phyloP scores from a whole-genome alignment of 2,113 vertebrate genomes.

The Halcyon senegalensis region DNA sequence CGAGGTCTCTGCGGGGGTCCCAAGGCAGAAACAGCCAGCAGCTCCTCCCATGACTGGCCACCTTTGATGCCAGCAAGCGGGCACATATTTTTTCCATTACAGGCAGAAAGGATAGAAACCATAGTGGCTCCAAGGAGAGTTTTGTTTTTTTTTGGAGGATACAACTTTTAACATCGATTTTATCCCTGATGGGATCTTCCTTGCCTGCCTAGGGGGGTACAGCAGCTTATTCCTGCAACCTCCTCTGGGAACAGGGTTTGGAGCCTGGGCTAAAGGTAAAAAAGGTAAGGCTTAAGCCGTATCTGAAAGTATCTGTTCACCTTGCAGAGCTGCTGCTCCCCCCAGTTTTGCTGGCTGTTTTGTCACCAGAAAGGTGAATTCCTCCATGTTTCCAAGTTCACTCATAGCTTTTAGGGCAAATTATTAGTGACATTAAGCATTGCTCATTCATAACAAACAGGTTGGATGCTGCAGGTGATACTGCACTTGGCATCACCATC shows the following conservation, averaged over 20 bases:
- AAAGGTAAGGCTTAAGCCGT: background rate
- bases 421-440: background rate
- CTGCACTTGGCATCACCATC: too few relatives aligned
- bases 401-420: background rate
- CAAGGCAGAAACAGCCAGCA: background rate
- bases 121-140: rapidly evolving
- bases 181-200: background rate
- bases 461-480: background rate
- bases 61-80: background rate
- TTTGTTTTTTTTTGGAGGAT: background rate
- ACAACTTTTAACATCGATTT: rapidly evolving
- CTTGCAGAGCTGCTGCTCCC: background rate
- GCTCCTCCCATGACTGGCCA: rapidly evolving
- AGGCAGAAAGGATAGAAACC: background rate
- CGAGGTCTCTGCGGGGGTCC: background rate
- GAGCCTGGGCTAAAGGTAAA: background rate
- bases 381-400: rapidly evolving
- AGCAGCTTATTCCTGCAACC: background rate
- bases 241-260: background rate
- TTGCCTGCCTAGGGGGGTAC: rapidly evolving
- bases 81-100: background rate
- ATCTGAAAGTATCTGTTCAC: background rate
- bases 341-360: background rate
- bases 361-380: background rate
- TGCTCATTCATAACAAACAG: background rate